A percentile compares a stretch with the other conserved stretches of the same genome.
Conservation (phyloP, 2,113 vertebrate species). For the Heterocephalus glaber region DNA sequence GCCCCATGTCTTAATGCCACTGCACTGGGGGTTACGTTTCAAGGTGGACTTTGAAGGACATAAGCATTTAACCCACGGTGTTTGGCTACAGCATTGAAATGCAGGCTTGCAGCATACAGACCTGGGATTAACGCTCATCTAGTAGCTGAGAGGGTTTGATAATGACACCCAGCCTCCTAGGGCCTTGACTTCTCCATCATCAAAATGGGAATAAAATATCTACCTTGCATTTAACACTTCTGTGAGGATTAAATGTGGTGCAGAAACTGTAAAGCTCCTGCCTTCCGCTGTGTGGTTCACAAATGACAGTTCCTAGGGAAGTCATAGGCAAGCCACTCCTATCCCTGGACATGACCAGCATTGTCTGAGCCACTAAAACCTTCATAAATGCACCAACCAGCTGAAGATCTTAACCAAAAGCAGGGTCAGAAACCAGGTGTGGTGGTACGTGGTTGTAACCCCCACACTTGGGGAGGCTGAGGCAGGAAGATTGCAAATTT, state of each 20-base stretch:
- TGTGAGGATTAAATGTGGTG: neutral
- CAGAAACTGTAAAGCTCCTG: neutral
- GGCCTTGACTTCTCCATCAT: neutral
- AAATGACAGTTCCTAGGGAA: neutral
- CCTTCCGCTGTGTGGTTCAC: rapidly evolving
- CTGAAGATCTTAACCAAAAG: neutral
- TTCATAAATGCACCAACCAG: neutral
- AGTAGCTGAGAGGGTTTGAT: neutral
- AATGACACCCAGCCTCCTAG: neutral
- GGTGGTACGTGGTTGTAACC: neutral
- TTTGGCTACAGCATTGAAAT: neutral
- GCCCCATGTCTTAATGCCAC: neutral
- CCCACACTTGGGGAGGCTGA: neutral
- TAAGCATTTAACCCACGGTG: neutral
- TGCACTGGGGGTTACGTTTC: neutral
- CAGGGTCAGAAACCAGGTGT: neutral
- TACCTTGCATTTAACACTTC: neutral
- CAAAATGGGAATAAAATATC: neutral
- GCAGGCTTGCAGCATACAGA: neutral
- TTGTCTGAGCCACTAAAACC: neutral
- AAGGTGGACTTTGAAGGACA: neutral
- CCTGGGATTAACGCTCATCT: neutral
- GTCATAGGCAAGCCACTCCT: rapidly evolving
- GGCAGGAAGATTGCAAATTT: neutral
- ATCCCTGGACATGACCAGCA: neutral